These are phyloP conservation scores for Holothuria scabra DNA, from an alignment of 53 echinoderm and acorn worm genomes.

Conservation along the genomic window DNA sequence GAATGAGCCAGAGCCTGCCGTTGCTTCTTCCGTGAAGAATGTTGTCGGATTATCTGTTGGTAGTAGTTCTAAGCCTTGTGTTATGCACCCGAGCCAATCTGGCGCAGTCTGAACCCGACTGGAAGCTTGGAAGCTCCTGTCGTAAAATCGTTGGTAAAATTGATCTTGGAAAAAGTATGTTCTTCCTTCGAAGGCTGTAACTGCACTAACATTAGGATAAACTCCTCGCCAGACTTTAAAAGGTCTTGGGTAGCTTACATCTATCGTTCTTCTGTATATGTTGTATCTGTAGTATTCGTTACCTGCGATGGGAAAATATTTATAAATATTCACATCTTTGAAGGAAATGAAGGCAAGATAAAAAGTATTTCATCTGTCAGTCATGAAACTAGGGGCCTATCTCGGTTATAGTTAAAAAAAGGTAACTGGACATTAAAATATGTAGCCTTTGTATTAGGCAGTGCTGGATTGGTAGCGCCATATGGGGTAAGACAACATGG, in stretches of 20 bases:
- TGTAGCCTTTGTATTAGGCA: too few species aligned
- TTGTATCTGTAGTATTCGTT: conserved; percentile 63
- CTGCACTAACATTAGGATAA: neutral
- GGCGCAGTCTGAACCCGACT: neutral
- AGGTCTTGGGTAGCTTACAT: conserved; percentile 55
- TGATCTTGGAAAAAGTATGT: conserved; percentile 9
- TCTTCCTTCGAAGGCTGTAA: neutral
- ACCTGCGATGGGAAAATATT: conserved; percentile 11
- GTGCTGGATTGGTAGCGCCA: too few species aligned
- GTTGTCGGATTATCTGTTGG: neutral
- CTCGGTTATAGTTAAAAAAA: too few species aligned
- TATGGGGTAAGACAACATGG: too few species aligned
- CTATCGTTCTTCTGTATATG: neutral
- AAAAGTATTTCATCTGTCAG: too few species aligned
- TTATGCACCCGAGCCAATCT: neutral
- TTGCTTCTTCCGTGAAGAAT: too few species aligned
- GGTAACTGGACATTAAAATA: too few species aligned
- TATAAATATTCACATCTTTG: too few species aligned
- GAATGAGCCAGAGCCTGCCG: too few species aligned
- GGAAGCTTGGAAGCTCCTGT: neutral
- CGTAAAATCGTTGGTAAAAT: neutral
- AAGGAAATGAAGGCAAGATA: too few species aligned
- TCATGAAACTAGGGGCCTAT: too few species aligned
- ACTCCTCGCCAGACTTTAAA: conserved; percentile 50
- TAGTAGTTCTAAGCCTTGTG: too few species aligned